A percentile compares a stretch with the other conserved stretches of the same genome.
Evolutionary conservation across 1,140 invertebrate species (phyloP).

Genomic region (Oscheius sp.): DNA sequence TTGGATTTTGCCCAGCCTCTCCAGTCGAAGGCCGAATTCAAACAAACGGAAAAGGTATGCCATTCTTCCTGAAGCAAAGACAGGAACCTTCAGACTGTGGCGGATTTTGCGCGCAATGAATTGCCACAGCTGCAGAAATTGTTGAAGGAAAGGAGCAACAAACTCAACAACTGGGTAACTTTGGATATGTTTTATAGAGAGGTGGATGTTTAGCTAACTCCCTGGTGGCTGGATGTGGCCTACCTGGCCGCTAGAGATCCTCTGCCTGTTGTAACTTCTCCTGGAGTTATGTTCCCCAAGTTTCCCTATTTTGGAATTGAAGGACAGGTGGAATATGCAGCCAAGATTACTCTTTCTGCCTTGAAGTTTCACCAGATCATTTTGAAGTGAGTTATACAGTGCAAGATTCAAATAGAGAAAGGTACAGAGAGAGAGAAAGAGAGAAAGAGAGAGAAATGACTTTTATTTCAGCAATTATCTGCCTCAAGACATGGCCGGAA

Average conservation of each 20-base stretch:
- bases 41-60: slow-evolving; percentile 22
- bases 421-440: too few relatives aligned
- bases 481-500: slow-evolving; percentile 49
- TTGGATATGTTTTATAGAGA: slow-evolving; percentile 1
- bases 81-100: slow-evolving; percentile 17
- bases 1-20: slow-evolving; percentile 29
- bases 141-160: slow-evolving; percentile 46
- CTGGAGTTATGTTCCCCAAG: slow-evolving; percentile 53
- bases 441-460: too few relatives aligned
- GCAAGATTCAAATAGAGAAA: too few relatives aligned
- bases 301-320: slow-evolving; percentile 42
- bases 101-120: slow-evolving; percentile 47
- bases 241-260: slow-evolving; percentile 52
- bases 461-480: slow-evolving; percentile 47
- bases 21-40: slow-evolving; percentile 17
- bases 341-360: slow-evolving; percentile 53
- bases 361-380: slow-evolving; percentile 51
- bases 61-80: not conserved
- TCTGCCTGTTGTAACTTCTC: slow-evolving; percentile 54
- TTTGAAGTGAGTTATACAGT: slow-evolving; percentile 44
- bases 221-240: slow-evolving; percentile 58
- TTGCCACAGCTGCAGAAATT: slow-evolving; percentile 43
- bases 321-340: slow-evolving; percentile 54
- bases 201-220: slow-evolving; percentile 48
- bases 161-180: slow-evolving; percentile 53